Conservation (phyloP, 2,888 invertebrate species). For the Axea sp. region DNA sequence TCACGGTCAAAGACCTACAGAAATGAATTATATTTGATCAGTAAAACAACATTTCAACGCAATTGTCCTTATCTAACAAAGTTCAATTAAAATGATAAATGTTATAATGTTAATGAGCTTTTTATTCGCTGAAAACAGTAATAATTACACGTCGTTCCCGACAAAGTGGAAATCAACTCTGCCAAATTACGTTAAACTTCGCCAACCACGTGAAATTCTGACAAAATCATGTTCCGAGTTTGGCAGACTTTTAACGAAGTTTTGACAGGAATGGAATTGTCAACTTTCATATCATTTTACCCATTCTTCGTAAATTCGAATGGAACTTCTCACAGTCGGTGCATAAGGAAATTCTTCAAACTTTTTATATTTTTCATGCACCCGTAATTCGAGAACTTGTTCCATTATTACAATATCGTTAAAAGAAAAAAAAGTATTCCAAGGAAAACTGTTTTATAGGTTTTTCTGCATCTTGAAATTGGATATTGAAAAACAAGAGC, state of each 20-base stretch:
- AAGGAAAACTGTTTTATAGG: slow-evolving; percentile 1
- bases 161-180: slow-evolving; percentile 5
- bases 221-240: slow-evolving; percentile 20
- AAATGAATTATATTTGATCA: slow-evolving; percentile 8
- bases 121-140: too few relatives aligned
- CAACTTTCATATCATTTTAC: slow-evolving; percentile 23
- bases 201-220: slow-evolving; percentile 7
- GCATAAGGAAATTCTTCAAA: slow-evolving; percentile 13
- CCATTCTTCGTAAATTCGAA: slow-evolving; percentile 15
- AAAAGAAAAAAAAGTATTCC: slow-evolving; percentile 9
- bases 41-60: too few relatives aligned
- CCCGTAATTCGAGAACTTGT: slow-evolving; percentile 31
- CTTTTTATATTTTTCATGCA: slow-evolving; percentile 24
- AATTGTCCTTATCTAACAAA: too few relatives aligned
- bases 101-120: too few relatives aligned
- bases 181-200: slow-evolving; percentile 17
- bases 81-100: too few relatives aligned
- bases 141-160: too few relatives aligned
- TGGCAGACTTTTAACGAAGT: slow-evolving; percentile 32
- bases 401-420: slow-evolving; percentile 10
- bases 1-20: slow-evolving; percentile 93
- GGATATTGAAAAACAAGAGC: slow-evolving; percentile 7
- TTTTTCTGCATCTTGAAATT: background rate
- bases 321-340: background rate
- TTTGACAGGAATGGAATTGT: slow-evolving; percentile 32